phyloP scores from a whole-genome alignment of 2,113 vertebrate genomes.

The Dasyprocta punctata region DNA sequence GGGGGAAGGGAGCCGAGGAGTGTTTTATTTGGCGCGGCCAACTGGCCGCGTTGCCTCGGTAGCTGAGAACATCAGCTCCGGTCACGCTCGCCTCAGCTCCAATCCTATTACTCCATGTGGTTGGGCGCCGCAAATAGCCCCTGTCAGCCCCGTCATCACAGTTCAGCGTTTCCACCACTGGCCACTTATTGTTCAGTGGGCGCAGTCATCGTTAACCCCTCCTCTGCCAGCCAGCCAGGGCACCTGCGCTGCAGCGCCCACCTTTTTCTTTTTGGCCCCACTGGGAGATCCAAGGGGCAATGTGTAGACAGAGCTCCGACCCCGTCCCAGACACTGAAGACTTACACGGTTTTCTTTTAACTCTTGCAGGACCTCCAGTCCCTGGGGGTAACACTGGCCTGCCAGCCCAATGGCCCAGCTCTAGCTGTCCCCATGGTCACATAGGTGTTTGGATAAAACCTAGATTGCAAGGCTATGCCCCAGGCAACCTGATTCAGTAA shows the following conservation, averaged over 20 bases:
- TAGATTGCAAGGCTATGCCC: too few relatives aligned
- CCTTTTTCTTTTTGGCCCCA: background rate
- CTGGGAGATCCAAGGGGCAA: background rate
- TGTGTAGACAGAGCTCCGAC: fast-evolving
- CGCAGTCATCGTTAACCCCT: constrained; percentile 65
- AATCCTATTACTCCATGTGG: constrained; percentile 78
- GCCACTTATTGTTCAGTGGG: constrained; percentile 58
- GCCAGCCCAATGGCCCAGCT: background rate
- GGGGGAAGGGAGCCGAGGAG: background rate
- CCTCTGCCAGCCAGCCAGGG: background rate
- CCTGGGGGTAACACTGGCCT: background rate
- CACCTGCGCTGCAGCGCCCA: background rate
- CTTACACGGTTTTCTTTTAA: background rate
- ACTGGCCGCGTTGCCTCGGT: constrained; percentile 67
- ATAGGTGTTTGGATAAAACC: background rate
- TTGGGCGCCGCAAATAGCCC: constrained; percentile 77
- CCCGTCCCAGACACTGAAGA: fast-evolving
- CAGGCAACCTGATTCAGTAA: background rate
- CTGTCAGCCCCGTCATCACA: constrained; percentile 59
- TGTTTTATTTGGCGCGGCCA: constrained; percentile 66
- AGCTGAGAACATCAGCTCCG: constrained; percentile 75
- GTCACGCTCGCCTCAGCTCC: constrained; percentile 75
- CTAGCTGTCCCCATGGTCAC: background rate
- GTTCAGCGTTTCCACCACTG: constrained; percentile 50
- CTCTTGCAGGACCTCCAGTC: background rate